Evolutionary conservation across 2,888 invertebrate genomes (phyloP).

Genomic region (Xanthia togata): DNA sequence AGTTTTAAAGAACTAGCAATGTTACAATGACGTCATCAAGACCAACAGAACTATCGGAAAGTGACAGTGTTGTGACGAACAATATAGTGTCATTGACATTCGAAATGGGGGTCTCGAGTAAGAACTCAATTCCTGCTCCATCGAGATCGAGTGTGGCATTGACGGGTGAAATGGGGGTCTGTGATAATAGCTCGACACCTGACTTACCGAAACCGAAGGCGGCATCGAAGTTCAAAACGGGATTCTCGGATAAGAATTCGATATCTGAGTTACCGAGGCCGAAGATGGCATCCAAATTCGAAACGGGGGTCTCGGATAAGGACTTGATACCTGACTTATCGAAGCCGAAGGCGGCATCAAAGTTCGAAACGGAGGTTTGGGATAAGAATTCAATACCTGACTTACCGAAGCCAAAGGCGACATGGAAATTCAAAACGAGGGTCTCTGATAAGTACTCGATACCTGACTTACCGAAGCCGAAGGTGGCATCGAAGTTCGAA

Average conservation of each 20-base stretch:
- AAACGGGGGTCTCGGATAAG: conserved; percentile 15
- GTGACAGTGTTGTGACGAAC: conserved; percentile 70
- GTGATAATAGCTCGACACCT: conserved; percentile 17
- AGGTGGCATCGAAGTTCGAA: background rate
- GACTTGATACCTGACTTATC: conserved; percentile 14
- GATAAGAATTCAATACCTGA: conserved; percentile 15
- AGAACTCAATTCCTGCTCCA: conserved; percentile 19
- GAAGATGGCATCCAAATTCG: background rate
- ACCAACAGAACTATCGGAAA: conserved; percentile 64
- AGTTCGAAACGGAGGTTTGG: conserved; percentile 6
- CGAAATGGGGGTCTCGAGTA: conserved; percentile 55
- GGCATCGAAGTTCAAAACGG: background rate
- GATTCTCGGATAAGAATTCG: conserved; percentile 17
- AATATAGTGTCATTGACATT: conserved; percentile 53
- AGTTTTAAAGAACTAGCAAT: conserved; percentile 52
- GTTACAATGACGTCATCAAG: conserved; percentile 72
- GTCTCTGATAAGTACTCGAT: conserved; percentile 29
- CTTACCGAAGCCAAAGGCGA: background rate
- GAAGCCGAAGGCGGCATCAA: background rate
- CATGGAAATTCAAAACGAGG: conserved; percentile 33
- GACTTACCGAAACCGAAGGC: conserved; percentile 10
- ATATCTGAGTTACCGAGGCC: conserved; percentile 11
- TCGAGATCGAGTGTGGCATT: conserved; percentile 5
- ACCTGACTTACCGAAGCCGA: conserved; percentile 17
- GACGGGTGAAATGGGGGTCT: conserved; percentile 42